Evolutionary conservation across 2,797 vertebrate genomes (phyloP), one percentile per base, ranked within the genome.

Genomic region (Crenuchus spilurus): DNA sequence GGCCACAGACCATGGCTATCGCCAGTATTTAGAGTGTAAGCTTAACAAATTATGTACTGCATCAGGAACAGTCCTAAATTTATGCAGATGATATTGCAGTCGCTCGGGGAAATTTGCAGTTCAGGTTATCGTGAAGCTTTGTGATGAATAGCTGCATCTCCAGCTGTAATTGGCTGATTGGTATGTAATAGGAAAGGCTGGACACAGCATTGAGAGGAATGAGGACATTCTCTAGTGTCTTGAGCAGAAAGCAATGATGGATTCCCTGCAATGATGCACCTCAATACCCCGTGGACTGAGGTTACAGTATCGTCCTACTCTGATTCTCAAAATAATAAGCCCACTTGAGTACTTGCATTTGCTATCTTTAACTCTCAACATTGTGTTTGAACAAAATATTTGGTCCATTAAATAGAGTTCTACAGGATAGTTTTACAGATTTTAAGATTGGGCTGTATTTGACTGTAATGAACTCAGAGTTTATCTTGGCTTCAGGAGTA

Each of bases 91-190:
- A 57, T 31, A 0, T 54, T 24, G 39, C 26, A n/a, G 13, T 60
- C 24, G 28, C 55, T 72, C 16, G 5, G 37, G 33, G 55, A 41
- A 37, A 49, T 66, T 67, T 20, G 8, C 62, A 51, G 62, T 46
- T 42, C 42, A 61, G 55, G 48, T 14, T 64, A 22, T 42, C 1
- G 33, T 57, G 35, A 24, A 65, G 51, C 58, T 37, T 49, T 51
- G 6, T 72, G 72, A 75, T 77, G 37, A 74, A 81, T 81, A 51
- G 24, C 41, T 13, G 35, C 30, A 24, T 48, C 46, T 52, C 61
- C 26, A 70, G 63, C 41, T 20, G 33, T 74, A 69, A 78, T 78
- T 70, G 76, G 33, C 30, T 68, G 63, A 68, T 63, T 77, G 58
- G 62, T 57, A 22, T 30, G 8, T 33, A 64, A 72, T 31, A 18